Evolutionary conservation across 2,888 invertebrate species (phyloP).

Genomic region (Palloptera scutellata): DNA sequence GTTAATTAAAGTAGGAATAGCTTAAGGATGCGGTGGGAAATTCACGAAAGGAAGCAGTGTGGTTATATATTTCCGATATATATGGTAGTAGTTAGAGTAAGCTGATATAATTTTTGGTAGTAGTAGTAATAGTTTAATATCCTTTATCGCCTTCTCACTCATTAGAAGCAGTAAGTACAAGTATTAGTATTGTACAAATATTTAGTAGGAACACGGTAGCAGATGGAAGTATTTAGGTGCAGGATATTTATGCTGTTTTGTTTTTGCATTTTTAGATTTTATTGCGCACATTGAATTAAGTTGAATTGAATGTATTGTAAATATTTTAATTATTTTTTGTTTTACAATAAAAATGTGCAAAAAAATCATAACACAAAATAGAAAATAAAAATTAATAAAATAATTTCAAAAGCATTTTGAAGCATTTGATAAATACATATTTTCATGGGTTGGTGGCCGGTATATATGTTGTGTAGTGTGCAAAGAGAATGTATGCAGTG

Average conservation of each 20-base stretch:
- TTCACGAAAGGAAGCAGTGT: neutral
- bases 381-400: constrained; percentile 29
- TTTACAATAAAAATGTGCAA: constrained; percentile 7
- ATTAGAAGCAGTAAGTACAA: constrained; percentile 19
- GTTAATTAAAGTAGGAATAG: constrained; percentile 46
- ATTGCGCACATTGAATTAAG: constrained; percentile 43
- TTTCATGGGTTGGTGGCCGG: constrained; percentile 25
- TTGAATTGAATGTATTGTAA: constrained; percentile 37
- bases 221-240: neutral
- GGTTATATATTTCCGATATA: neutral
- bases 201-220: constrained; percentile 11
- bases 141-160: constrained; percentile 20
- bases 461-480: constrained; percentile 48
- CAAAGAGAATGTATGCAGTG: constrained; percentile 43
- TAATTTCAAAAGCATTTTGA: constrained; percentile 21
- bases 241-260: constrained; percentile 32
- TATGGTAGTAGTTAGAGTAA: neutral
- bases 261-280: constrained; percentile 26
- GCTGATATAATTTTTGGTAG: neutral
- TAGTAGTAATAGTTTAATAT: constrained; percentile 10
- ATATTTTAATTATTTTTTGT: constrained; percentile 49
- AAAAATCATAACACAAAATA: constrained; percentile 15
- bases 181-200: constrained; percentile 16
- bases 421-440: constrained; percentile 22
- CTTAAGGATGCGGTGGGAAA: constrained; percentile 23